These are phyloP conservation scores for Caenorhabditis drosophilae DNA, from an alignment of 2,888 invertebrate species.

Conservation along the genomic window DNA sequence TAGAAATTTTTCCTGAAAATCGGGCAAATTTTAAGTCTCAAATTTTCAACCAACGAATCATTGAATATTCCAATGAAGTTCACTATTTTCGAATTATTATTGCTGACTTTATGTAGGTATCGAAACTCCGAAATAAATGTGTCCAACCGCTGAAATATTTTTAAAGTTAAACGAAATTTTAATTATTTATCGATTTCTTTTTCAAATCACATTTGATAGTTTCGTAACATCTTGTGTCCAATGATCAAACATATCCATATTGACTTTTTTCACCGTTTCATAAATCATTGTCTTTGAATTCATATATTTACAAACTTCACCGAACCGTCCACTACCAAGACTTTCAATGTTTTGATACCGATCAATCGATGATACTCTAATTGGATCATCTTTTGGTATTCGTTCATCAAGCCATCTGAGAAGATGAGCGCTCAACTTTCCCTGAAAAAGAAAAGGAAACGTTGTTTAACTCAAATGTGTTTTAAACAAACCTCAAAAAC, in stretches of 20 bases:
- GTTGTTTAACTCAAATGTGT: background rate
- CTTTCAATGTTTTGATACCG: constrained; percentile 20
- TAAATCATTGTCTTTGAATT: constrained; percentile 25
- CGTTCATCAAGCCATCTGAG: constrained; percentile 43
- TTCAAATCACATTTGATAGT: constrained; percentile 38
- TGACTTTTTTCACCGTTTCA: constrained; percentile 47
- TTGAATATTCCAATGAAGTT: constrained; percentile 45
- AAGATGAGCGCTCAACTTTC: constrained; percentile 24
- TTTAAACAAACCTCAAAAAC: constrained; percentile 18
- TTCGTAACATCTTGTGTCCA: constrained; percentile 41
- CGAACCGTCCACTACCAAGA: constrained; percentile 48
- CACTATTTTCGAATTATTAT: constrained; percentile 41
- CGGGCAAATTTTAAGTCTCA: no score
- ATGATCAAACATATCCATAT: constrained; percentile 52
- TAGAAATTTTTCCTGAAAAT: constrained; percentile 34
- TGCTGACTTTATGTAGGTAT: constrained; percentile 42
- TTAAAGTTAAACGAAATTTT: background rate
- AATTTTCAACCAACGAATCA: background rate
- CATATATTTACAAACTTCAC: constrained; percentile 47
- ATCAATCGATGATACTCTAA: constrained; percentile 30
- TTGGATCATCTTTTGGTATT: constrained; percentile 32
- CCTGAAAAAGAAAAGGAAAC: constrained; percentile 15
- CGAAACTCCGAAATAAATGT: constrained; percentile 50
- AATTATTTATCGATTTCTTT: constrained; percentile 2
- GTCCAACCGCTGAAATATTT: constrained; percentile 28